Evolutionary conservation across 2,113 vertebrate species (phyloP).

Genomic region (Centropus bengalensis): DNA sequence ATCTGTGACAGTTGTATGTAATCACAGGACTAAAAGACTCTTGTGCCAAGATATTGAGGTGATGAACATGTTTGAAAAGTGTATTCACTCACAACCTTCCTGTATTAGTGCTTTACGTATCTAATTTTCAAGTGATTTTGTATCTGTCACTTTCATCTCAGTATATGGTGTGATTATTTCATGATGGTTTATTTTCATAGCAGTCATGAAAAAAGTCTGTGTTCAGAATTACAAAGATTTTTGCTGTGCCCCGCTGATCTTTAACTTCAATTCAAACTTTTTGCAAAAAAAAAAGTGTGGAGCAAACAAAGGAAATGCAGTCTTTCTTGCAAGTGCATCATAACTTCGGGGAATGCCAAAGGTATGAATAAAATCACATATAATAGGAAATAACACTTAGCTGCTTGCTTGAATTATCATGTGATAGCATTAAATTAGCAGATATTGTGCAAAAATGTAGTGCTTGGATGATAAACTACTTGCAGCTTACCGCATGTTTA

Average conservation of each 20-base stretch:
- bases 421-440: background rate
- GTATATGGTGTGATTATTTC: background rate
- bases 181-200: background rate
- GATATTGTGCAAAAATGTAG: background rate
- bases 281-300: background rate
- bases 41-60: background rate
- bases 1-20: background rate
- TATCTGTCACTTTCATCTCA: background rate
- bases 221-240: slow-evolving; percentile 18
- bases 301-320: slow-evolving; percentile 37
- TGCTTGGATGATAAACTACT: background rate
- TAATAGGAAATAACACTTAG: background rate
- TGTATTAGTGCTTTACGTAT: background rate
- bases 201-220: background rate
- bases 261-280: background rate
- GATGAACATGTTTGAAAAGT: background rate
- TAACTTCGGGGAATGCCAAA: background rate
- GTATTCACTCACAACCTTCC: background rate
- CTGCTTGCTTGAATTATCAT: background rate
- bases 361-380: background rate
- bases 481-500: background rate
- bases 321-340: background rate
- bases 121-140: background rate
- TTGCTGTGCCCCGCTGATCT: background rate
- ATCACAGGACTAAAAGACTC: background rate